These are phyloP conservation scores for Nettapus auritus DNA, from an alignment of 2,113 vertebrate species.

Conservation along the genomic window DNA sequence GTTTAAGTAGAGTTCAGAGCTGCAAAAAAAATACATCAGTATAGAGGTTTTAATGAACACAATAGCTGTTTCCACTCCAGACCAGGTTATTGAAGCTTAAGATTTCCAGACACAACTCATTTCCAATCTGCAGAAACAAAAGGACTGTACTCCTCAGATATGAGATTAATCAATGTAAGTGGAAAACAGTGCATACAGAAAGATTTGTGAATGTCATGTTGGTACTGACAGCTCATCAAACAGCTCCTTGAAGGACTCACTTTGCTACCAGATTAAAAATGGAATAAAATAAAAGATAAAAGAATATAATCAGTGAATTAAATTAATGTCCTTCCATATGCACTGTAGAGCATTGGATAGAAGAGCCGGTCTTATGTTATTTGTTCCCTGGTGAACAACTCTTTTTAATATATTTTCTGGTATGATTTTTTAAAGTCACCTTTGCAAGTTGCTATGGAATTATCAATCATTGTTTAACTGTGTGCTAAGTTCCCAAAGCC, in stretches of 20 bases:
- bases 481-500: conserved; percentile 32
- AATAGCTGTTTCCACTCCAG: neutral
- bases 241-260: conserved; percentile 1
- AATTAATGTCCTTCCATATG: neutral
- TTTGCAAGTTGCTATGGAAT: conserved; percentile 35
- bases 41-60: neutral
- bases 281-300: conserved; percentile 15
- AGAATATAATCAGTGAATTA: neutral
- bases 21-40: neutral
- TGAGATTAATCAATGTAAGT: neutral
- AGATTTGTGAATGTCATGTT: neutral
- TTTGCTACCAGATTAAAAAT: conserved; percentile 16
- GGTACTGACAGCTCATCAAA: conserved; percentile 14
- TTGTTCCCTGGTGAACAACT: neutral
- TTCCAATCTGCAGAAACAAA: conserved; percentile 10
- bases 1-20: neutral
- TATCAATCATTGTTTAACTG: conserved; percentile 56
- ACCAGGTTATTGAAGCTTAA: neutral
- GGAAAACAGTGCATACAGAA: neutral
- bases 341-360: neutral
- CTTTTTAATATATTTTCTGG: conserved; percentile 18
- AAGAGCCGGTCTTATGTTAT: neutral
- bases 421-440: conserved; percentile 48
- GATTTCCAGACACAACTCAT: neutral
- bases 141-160: neutral